These are phyloP conservation scores for Euzophera pinguis DNA, from an alignment of 2,888 invertebrate species.

Conservation along the genomic window DNA sequence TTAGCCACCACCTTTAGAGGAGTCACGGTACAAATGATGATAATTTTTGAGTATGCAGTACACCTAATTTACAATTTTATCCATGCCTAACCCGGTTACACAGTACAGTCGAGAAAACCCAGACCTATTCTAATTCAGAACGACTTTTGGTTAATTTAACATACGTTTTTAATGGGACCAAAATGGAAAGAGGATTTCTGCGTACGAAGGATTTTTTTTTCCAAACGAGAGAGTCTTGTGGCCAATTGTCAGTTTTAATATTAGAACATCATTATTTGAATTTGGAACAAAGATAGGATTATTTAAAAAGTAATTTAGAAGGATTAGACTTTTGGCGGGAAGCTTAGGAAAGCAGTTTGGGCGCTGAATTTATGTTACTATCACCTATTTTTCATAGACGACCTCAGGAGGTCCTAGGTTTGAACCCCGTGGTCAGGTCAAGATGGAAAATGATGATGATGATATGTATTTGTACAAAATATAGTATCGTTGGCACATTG, in stretches of 20 bases:
- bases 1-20: too few relatives aligned
- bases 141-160: conserved; percentile 10
- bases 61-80: conserved; percentile 3
- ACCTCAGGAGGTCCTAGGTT: too few relatives aligned
- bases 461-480: too few relatives aligned
- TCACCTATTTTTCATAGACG: too few relatives aligned
- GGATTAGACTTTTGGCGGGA: too few relatives aligned
- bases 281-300: not conserved
- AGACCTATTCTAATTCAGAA: conserved; percentile 10
- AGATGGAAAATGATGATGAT: too few relatives aligned
- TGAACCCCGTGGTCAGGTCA: too few relatives aligned
- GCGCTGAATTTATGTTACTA: too few relatives aligned
- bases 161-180: conserved; percentile 10
- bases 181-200: not conserved
- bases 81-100: not conserved
- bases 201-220: conserved; percentile 2
- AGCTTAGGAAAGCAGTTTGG: too few relatives aligned
- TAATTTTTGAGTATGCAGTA: not conserved
- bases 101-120: conserved; percentile 4
- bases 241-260: not conserved
- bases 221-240: not conserved
- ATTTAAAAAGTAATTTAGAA: too few relatives aligned
- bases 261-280: not conserved
- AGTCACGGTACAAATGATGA: too few relatives aligned
- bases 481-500: too few relatives aligned